Evolutionary conservation across 1,140 invertebrate species (phyloP).

Genomic region (Phthorimaea operculella): DNA sequence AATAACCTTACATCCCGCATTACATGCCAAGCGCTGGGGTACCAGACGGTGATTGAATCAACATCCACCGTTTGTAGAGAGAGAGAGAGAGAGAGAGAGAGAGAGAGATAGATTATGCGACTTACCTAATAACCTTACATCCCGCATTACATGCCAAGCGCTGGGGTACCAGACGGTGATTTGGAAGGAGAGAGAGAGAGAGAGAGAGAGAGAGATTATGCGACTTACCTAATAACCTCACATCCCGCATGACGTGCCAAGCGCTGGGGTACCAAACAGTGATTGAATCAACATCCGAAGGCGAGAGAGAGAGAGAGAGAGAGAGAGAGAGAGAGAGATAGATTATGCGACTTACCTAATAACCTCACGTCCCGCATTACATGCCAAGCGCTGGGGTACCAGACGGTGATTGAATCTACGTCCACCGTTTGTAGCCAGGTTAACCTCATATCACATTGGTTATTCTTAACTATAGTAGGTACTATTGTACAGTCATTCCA

Average conservation of each 20-base stretch:
- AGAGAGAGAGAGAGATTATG: too few relatives aligned
- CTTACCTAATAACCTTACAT: too few relatives aligned
- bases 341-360: too few relatives aligned
- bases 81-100: too few relatives aligned
- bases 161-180: slow-evolving; percentile 93
- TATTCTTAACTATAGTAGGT: too few relatives aligned
- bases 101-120: too few relatives aligned
- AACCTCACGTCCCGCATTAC: slow-evolving; percentile 96
- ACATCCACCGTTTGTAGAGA: slow-evolving; percentile 96
- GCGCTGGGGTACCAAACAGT: slow-evolving; percentile 92
- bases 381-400: slow-evolving; percentile 94
- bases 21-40: slow-evolving; percentile 93
- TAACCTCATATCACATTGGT: too few relatives aligned
- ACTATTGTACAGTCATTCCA: too few relatives aligned
- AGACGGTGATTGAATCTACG: slow-evolving; percentile 91
- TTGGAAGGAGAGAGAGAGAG: too few relatives aligned
- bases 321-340: too few relatives aligned
- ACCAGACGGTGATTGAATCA: slow-evolving; percentile 92
- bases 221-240: too few relatives aligned
- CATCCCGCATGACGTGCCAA: slow-evolving; percentile 95
- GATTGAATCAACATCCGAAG: slow-evolving; percentile 95
- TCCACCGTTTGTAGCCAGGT: slow-evolving; percentile 98
- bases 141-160: slow-evolving; percentile 95
- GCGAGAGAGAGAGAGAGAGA: slow-evolving; percentile 94
- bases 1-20: slow-evolving; percentile 97